These are phyloP conservation scores for Dynastes grantii DNA, from an alignment of 2,888 invertebrate genomes.

Conservation along the genomic window DNA sequence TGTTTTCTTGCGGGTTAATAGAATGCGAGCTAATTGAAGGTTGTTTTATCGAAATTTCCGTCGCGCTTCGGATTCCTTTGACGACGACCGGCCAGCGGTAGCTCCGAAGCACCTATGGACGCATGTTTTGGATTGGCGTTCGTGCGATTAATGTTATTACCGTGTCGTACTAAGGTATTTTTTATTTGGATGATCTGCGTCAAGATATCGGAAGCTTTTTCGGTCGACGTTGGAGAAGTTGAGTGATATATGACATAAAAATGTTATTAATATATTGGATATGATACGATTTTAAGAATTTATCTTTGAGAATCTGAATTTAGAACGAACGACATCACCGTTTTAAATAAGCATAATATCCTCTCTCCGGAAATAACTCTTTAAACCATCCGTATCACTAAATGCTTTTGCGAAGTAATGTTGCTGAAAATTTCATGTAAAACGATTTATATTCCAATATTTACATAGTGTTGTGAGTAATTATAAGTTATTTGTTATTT, in stretches of 20 bases:
- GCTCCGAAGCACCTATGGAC: not conserved
- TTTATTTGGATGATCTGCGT: conserved; percentile 1
- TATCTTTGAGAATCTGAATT: conserved; percentile 1
- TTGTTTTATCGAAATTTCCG: conserved; percentile 19
- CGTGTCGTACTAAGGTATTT: conserved; percentile 2
- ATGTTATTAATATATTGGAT: conserved; percentile 12
- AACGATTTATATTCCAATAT: too few relatives aligned
- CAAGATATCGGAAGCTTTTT: not conserved
- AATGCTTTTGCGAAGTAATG: too few relatives aligned
- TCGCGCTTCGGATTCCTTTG: conserved; percentile 17
- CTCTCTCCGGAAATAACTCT: not conserved
- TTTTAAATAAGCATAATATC: conserved; percentile 12
- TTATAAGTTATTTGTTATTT: too few relatives aligned
- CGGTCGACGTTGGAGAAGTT: not conserved
- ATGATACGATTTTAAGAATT: conserved; percentile 1
- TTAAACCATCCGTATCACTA: too few relatives aligned
- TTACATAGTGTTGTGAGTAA: too few relatives aligned
- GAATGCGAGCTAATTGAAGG: conserved; percentile 24
- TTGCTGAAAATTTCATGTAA: too few relatives aligned
- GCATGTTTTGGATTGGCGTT: not conserved
- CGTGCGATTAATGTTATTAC: not conserved
- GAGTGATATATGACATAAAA: conserved; percentile 22
- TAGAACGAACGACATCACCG: not conserved
- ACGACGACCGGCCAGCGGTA: not conserved
- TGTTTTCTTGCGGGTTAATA: not conserved